Evolutionary conservation across 2,888 invertebrate genomes (phyloP).

Genomic region (Microctonus hyperodae): DNA sequence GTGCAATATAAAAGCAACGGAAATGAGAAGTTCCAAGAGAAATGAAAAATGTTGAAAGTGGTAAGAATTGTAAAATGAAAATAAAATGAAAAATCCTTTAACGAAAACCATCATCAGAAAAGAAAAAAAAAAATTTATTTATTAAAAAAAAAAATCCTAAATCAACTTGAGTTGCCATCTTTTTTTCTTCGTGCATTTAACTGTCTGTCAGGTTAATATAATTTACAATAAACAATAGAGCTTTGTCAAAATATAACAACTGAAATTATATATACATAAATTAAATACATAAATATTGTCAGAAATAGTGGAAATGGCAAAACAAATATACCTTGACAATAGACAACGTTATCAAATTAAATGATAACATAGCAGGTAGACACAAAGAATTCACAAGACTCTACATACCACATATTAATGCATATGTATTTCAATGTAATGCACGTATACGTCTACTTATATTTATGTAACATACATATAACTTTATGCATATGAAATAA

Average conservation of each 20-base stretch:
- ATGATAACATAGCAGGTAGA: not conserved
- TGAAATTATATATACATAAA: too few relatives aligned
- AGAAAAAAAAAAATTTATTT: not conserved
- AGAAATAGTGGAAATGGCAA: not conserved
- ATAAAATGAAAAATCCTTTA: conserved; percentile 6
- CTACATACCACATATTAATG: not conserved
- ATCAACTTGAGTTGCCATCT: not conserved
- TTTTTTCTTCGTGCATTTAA: not conserved
- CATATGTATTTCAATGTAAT: too few relatives aligned
- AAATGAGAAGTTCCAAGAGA: not conserved
- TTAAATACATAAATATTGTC: not conserved
- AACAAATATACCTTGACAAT: not conserved
- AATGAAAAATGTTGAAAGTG: conserved; percentile 2
- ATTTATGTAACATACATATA: too few relatives aligned
- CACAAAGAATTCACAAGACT: conserved; percentile 3
- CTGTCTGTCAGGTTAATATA: not conserved
- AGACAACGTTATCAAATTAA: not conserved
- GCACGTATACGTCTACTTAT: too few relatives aligned
- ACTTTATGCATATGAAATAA: not conserved
- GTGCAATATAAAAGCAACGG: conserved; percentile 23
- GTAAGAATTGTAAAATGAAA: not conserved
- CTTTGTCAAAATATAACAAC: too few relatives aligned
- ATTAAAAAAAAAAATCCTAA: not conserved
- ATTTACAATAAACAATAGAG: not conserved
- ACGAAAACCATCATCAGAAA: not conserved